These are phyloP conservation scores for Melierax canorus DNA, from an alignment of 2,113 vertebrate species.

Conservation along the genomic window DNA sequence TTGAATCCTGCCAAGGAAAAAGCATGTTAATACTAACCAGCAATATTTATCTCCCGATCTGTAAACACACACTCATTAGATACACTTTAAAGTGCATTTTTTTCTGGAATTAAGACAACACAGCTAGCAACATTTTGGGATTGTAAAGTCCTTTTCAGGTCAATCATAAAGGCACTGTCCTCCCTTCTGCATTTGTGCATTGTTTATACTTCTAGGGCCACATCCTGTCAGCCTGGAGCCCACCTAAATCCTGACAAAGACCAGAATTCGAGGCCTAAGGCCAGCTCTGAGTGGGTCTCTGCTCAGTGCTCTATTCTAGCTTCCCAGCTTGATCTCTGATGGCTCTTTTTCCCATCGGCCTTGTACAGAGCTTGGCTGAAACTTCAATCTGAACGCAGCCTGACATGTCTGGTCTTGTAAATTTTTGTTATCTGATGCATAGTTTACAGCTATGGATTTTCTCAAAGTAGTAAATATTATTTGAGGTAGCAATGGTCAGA, in stretches of 20 bases:
- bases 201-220: background rate
- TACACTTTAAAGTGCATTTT: background rate
- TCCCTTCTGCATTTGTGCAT: background rate
- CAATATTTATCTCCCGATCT: background rate
- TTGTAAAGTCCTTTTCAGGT: background rate
- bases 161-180: background rate
- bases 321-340: background rate
- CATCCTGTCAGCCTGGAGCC: background rate
- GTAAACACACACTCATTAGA: slow-evolving; percentile 12
- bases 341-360: background rate
- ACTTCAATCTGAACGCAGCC: background rate
- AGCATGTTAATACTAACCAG: slow-evolving; percentile 27
- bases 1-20: slow-evolving; percentile 73
- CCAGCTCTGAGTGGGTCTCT: background rate
- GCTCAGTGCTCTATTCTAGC: background rate
- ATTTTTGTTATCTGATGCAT: slow-evolving; percentile 1
- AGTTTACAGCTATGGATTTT: background rate
- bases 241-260: background rate
- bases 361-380: background rate
- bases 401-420: background rate
- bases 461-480: slow-evolving; percentile 28
- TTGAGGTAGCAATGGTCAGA: background rate
- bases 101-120: slow-evolving; percentile 26
- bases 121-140: background rate
- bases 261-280: background rate